Conservation (phyloP, 1,140 invertebrate genomes). For the Trinorchestia longiramus region DNA sequence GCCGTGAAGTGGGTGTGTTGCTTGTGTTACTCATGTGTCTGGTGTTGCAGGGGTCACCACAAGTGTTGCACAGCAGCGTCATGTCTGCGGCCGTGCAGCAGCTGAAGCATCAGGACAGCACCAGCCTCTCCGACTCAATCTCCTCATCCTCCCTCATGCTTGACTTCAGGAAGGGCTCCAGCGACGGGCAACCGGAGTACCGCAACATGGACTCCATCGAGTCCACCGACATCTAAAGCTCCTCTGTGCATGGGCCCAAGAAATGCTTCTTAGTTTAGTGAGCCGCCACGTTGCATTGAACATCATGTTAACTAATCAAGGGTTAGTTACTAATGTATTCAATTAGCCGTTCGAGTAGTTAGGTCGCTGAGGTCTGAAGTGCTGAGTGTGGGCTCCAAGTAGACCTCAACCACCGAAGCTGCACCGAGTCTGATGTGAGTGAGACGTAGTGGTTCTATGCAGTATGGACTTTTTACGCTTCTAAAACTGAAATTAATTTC, state of each 20-base stretch:
- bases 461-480: neutral
- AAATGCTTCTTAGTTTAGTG: neutral
- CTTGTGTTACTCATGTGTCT: neutral
- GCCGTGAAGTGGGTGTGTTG: neutral
- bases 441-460: neutral
- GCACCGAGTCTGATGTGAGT: neutral
- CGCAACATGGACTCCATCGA: slow-evolving; percentile 42
- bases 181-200: neutral
- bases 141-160: neutral
- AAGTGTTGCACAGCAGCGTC: neutral
- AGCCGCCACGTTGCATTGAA: neutral
- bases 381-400: neutral
- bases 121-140: slow-evolving; percentile 18
- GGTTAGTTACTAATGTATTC: neutral
- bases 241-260: neutral
- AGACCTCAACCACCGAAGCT: no score
- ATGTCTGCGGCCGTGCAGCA: neutral
- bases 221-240: neutral
- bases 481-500: neutral
- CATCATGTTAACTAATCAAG: neutral
- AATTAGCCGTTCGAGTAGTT: neutral
- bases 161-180: neutral
- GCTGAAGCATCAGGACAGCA: slow-evolving; percentile 26
- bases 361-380: neutral
- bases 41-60: slow-evolving; percentile 22